Evolutionary conservation across 92 coral and sea anemone species (phyloP), one percentile per base, ranked within the genome.

Genomic region (Epizoanthus scotinus): DNA sequence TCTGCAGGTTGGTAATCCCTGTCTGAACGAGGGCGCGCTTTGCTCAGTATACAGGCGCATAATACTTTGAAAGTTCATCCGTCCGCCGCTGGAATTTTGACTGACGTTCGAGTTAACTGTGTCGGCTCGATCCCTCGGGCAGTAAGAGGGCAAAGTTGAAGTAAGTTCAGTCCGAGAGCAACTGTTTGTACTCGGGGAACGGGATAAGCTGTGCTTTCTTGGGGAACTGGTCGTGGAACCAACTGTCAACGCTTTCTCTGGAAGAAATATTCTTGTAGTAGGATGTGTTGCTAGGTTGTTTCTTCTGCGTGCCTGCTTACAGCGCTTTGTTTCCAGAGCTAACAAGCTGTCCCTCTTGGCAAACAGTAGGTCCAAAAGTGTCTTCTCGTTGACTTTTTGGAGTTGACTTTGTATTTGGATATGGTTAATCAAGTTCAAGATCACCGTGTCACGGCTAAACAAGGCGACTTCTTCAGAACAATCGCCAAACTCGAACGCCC

Each of bases 281-380:
- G 81, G 38, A 59, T 2, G 19, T 12, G 34, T 0, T 34, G 31
- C 47, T 29, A 31, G 26, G 38, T 13, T 72, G 36, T 13, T 42
- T 27, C 6, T 63, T 38, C 29, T 13, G 15, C 15, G 50, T 63
- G 26, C 20, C 25, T 15, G 69, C 78, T 8, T 72, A 13, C 14
- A 78, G 15, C 64, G 78, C 52, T 84, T 67, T 58, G 68, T 74
- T 21, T 67, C 74, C 14, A 49, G 21, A 42, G 84, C 36, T 8
- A 70, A 13, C 49, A 56, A 28, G 17, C 63, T 83, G 78, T 87
- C 90, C 75, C 73, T 86, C 28, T 92, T 65, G 25, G 90, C 85
- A 93, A 93, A 93, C 81, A 93, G 83, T 80, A 93, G 85, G 54
- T 83, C 83, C 29, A 93, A 82, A 49, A 93, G 14, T 78, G 74